Percentiles rank a stretch among this genome's conserved stretches.
These are phyloP conservation scores for Notodonta dromedarius DNA, from an alignment of 2,888 invertebrate species.

Conservation along the genomic window DNA sequence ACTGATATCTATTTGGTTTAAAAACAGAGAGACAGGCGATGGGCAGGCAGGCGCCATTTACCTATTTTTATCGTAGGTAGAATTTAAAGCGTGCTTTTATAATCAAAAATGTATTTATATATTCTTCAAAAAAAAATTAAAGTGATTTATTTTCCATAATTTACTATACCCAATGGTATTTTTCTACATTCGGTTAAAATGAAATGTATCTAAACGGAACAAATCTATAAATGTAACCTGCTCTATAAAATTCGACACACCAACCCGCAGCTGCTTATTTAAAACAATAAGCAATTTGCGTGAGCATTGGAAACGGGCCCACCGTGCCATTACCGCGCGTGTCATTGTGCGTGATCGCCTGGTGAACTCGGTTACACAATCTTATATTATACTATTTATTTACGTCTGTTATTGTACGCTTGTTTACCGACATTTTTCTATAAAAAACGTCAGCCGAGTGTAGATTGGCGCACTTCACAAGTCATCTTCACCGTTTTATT, in stretches of 20 bases:
- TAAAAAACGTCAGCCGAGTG: too few species aligned
- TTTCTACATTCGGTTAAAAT: background rate
- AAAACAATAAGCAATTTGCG: conserved; percentile 36
- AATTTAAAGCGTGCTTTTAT: too few species aligned
- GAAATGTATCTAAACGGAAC: conserved; percentile 10
- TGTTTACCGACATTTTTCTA: too few species aligned
- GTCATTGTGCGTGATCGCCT: background rate
- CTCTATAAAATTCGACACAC: conserved; percentile 29
- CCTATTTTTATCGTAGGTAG: too few species aligned
- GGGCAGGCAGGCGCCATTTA: too few species aligned
- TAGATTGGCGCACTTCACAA: too few species aligned
- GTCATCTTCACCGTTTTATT: too few species aligned
- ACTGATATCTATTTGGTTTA: too few species aligned
- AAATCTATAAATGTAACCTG: conserved; percentile 13
- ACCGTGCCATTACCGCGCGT: background rate
- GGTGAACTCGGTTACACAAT: background rate
- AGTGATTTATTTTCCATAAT: background rate
- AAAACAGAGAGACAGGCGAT: too few species aligned
- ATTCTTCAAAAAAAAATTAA: too few species aligned
- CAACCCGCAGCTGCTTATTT: conserved; percentile 30
- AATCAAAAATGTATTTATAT: too few species aligned
- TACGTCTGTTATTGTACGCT: background rate
- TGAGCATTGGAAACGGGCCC: conserved; percentile 18
- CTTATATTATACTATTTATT: background rate
- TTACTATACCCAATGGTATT: background rate